phyloP scores from a whole-genome alignment of 2,113 vertebrate species.

The Lipophrys pholis region DNA sequence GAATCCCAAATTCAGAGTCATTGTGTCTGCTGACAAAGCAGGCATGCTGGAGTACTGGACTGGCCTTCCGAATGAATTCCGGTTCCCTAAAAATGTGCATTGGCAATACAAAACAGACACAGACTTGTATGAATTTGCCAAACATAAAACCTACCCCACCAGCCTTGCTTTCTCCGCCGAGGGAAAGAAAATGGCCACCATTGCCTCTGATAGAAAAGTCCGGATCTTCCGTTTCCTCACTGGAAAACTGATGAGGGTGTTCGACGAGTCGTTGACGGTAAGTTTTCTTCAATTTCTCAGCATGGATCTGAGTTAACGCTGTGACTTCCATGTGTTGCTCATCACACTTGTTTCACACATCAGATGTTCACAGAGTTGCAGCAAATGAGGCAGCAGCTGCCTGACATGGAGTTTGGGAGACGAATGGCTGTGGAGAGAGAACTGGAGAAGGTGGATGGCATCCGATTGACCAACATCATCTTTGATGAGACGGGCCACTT shows the following conservation, averaged over 20 bases:
- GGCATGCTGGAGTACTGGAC: slow-evolving; percentile 99
- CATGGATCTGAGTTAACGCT: neutral
- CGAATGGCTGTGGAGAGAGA: slow-evolving; percentile 97
- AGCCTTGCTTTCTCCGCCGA: slow-evolving; percentile 93
- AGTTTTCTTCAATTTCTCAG: slow-evolving; percentile 57
- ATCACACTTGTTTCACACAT: neutral
- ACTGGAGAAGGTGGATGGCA: slow-evolving; percentile 95
- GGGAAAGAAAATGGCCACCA: slow-evolving; percentile 97
- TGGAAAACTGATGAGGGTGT: slow-evolving; percentile 95
- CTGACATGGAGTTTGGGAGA: slow-evolving; percentile 98
- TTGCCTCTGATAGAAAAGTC: slow-evolving; percentile 95
- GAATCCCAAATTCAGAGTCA: slow-evolving; percentile 89
- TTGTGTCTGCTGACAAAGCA: slow-evolving; percentile 95
- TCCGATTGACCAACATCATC: slow-evolving; percentile 93
- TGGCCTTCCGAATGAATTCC: slow-evolving; percentile 92
- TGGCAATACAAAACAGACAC: slow-evolving; percentile 99
- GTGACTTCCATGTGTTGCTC: accelerated
- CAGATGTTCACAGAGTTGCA: slow-evolving; percentile 99
- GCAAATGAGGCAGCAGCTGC: slow-evolving; percentile 98
- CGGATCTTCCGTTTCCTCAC: slow-evolving; percentile 96
- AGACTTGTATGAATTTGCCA: slow-evolving; percentile 97
- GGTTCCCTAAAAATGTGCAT: slow-evolving; percentile 90
- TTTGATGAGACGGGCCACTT: slow-evolving; percentile 99
- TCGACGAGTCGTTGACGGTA: slow-evolving; percentile 96
- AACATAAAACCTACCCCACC: slow-evolving; percentile 93